Conservation (phyloP, 2,888 invertebrate species). For the Bombylius discolor region DNA sequence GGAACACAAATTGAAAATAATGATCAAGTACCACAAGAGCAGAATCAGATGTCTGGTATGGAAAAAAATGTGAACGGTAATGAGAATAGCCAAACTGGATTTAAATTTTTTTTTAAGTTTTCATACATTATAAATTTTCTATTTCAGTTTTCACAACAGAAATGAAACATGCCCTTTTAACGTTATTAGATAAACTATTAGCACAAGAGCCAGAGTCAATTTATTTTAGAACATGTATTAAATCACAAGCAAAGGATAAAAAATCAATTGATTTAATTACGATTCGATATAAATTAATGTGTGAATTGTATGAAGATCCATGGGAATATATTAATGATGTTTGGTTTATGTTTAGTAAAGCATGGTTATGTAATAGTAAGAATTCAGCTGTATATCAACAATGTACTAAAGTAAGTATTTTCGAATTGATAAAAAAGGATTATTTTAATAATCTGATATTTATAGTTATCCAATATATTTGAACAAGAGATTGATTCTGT, state of each 20-base stretch:
- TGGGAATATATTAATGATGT: constrained; percentile 99
- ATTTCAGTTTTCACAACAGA: constrained; percentile 78
- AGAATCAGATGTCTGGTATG: constrained; percentile 31
- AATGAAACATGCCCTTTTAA: constrained; percentile 78
- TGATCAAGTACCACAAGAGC: constrained; percentile 22
- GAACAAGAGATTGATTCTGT: constrained; percentile 96
- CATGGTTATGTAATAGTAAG: constrained; percentile 98
- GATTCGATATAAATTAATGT: constrained; percentile 83
- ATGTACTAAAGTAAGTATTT: constrained; percentile 78
- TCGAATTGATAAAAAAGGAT: not conserved
- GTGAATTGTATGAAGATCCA: constrained; percentile 89
- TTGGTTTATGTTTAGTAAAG: constrained; percentile 99
- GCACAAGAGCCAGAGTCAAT: constrained; percentile 90
- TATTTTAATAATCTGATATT: too few species aligned
- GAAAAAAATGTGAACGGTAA: too few species aligned
- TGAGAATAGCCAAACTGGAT: too few species aligned
- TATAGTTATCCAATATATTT: constrained; percentile 94
- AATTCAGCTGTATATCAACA: constrained; percentile 95
- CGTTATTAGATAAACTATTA: constrained; percentile 85
- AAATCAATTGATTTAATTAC: constrained; percentile 95
- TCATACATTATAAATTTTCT: too few species aligned
- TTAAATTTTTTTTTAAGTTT: too few species aligned
- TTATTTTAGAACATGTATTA: constrained; percentile 95
- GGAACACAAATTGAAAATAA: constrained; percentile 12
- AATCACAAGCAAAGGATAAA: constrained; percentile 84